These are phyloP conservation scores for Ophiodon elongatus DNA, from an alignment of 2,113 vertebrate species.

Conservation along the genomic window DNA sequence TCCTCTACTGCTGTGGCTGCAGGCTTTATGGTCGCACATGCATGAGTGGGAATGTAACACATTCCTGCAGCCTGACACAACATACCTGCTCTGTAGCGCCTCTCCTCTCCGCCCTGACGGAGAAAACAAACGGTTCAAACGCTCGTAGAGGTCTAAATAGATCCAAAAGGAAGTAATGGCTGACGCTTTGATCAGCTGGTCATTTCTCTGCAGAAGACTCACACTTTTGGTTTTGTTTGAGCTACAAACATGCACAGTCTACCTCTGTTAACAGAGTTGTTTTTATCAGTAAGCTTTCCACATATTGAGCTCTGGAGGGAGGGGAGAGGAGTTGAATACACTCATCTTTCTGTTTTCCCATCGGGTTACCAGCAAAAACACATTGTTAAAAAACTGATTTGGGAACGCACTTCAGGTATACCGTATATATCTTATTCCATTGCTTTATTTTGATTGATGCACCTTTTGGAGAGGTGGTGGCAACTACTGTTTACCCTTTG, in stretches of 20 bases:
- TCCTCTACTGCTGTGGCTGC: not conserved
- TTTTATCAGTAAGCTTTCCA: not conserved
- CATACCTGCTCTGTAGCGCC: not conserved
- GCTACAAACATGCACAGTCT: not conserved
- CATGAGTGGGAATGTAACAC: slow-evolving; percentile 3
- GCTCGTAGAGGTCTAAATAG: not conserved
- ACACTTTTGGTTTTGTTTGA: not conserved
- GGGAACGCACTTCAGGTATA: not conserved
- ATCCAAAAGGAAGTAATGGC: not conserved
- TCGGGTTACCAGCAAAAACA: not conserved
- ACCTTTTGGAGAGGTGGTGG: not conserved
- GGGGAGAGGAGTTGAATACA: not conserved
- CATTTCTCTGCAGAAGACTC: not conserved
- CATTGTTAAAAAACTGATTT: not conserved
- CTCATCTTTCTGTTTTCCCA: not conserved
- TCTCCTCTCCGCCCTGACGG: not conserved
- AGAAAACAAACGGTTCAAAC: not conserved
- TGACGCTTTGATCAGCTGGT: not conserved
- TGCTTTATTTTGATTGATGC: not conserved
- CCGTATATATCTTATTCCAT: not conserved
- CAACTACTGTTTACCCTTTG: not conserved
- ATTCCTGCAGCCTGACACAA: slow-evolving; percentile 2
- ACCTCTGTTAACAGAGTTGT: not conserved
- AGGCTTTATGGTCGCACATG: not conserved
- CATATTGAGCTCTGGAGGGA: not conserved